These are phyloP conservation scores for Mastigias papua DNA, from an alignment of 30 jellyfish, hydroid and myxozoan species.

Conservation along the genomic window DNA sequence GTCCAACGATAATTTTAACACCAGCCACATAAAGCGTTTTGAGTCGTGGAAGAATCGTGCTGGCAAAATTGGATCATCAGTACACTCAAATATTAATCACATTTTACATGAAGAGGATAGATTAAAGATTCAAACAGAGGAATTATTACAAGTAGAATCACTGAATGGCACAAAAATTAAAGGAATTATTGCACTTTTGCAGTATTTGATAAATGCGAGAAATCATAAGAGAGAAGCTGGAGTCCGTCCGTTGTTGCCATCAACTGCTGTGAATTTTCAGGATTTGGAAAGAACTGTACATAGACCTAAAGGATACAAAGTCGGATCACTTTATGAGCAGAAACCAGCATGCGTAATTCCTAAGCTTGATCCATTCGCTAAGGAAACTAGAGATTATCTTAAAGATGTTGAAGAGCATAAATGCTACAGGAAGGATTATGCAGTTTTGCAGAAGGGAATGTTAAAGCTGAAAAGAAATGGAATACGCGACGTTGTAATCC, in stretches of 20 bases:
- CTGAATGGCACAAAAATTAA: not conserved
- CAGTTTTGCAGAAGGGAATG: conserved; percentile 4
- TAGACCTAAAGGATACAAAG: not conserved
- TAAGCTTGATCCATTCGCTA: conserved; percentile 48
- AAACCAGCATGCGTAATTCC: conserved; percentile 40
- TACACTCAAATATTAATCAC: not conserved
- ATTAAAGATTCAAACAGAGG: not conserved
- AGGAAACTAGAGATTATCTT: conserved; percentile 28
- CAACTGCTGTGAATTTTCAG: not conserved
- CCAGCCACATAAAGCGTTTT: not conserved
- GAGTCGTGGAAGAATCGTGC: not conserved
- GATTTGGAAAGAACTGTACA: not conserved
- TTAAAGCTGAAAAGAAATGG: conserved; percentile 24
- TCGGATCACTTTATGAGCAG: not conserved
- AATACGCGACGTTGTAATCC: conserved; percentile 13
- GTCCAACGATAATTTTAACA: not conserved
- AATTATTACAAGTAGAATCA: not conserved
- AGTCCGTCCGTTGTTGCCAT: not conserved
- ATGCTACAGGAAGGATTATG: conserved; percentile 3
- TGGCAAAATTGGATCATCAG: not conserved
- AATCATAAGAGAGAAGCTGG: not conserved
- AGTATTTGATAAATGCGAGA: not conserved
- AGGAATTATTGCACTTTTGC: not conserved
- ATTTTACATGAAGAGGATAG: not conserved
- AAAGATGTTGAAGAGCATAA: not conserved